Conservation (phyloP, 2,797 vertebrate species). For the Coilia nasus region DNA sequence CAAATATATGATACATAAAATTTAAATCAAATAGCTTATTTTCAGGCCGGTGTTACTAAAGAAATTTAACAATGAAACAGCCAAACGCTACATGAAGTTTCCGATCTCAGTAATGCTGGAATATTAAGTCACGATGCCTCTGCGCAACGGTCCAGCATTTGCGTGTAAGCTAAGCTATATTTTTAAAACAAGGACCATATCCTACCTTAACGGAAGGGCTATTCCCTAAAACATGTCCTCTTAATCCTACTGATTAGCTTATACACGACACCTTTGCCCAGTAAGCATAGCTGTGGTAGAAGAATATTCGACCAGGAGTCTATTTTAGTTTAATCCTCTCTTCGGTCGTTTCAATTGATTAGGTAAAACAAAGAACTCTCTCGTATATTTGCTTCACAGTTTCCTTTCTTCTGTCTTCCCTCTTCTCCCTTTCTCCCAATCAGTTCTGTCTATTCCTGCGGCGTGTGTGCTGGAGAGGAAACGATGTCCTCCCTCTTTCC, state of each 20-base stretch:
- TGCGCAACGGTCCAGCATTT: slow-evolving; percentile 28
- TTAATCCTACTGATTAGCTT: slow-evolving; percentile 44
- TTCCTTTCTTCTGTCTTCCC: slow-evolving; percentile 50
- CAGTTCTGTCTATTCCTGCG: slow-evolving; percentile 68
- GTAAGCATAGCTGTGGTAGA: slow-evolving; percentile 48
- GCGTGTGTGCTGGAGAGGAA: slow-evolving; percentile 78
- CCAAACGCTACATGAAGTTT: neutral
- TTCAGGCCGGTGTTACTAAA: neutral
- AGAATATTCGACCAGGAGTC: slow-evolving; percentile 37
- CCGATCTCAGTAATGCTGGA: slow-evolving; percentile 11
- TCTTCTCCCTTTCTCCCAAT: slow-evolving; percentile 62
- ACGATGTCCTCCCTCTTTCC: slow-evolving; percentile 65
- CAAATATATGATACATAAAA: neutral
- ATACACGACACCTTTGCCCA: slow-evolving; percentile 32
- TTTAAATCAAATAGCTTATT: neutral
- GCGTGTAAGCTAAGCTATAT: slow-evolving; percentile 35
- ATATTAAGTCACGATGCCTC: slow-evolving; percentile 15
- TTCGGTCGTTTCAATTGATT: slow-evolving; percentile 59
- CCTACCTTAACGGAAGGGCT: slow-evolving; percentile 43
- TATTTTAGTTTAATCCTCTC: slow-evolving; percentile 62
- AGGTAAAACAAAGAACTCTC: slow-evolving; percentile 59
- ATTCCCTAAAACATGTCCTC: slow-evolving; percentile 31
- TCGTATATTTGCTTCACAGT: slow-evolving; percentile 54
- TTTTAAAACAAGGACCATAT: slow-evolving; percentile 32
- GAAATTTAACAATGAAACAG: slow-evolving; percentile 3